Base-by-base conservation (phyloP, 2,888 invertebrate genomes). In the Hydropsyche betteni region DNA sequence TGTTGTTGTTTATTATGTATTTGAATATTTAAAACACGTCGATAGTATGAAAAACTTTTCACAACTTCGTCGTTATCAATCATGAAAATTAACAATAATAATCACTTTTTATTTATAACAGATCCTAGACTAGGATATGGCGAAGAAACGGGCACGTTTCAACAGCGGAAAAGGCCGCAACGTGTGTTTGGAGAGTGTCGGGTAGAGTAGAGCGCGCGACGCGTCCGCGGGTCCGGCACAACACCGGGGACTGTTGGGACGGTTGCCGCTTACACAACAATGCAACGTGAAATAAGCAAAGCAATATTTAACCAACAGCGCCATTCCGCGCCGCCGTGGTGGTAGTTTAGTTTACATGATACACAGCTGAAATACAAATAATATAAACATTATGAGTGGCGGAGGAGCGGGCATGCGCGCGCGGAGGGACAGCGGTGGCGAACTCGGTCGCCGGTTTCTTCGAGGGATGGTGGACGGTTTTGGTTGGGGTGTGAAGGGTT, bases 281-380 rank as follows among this genome's bases (percentile, higher is more conserved):
- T 88, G 87, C 88, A 87, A 84, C 84, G 85, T 87, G 87, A 87
- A 87, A 88, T 86, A 88, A 88, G 87, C 88, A 88, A 79, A 87
- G 87, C 87, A 88, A 88, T 88, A 88, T 88, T 88, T 88, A 88
- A 88, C 87, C 87, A 87, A 80, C 80, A 79, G 68, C 68, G 76
- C 78, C 73, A 75, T 76, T 87, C 87, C 87, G 87, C 84, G 87
- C 86, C 86, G 84, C 84, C 86, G 83, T 86, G 87, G 87, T 87
- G 87, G 88, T 88, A 88, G 87, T 88, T 88, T 87, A 87, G 88
- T 88, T 88, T 88, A 88, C 88, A 85, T 86, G 88, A 88, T 88
- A 88, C 87, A 88, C 87, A 87, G 86, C 87, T 87, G 86, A 87
- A 88, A 87, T 88, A 88, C 88, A 88, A 88, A 88, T 88, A 88